Evolutionary conservation across 2,888 invertebrate species (phyloP).

Genomic region (Sarcophaga subvicina): DNA sequence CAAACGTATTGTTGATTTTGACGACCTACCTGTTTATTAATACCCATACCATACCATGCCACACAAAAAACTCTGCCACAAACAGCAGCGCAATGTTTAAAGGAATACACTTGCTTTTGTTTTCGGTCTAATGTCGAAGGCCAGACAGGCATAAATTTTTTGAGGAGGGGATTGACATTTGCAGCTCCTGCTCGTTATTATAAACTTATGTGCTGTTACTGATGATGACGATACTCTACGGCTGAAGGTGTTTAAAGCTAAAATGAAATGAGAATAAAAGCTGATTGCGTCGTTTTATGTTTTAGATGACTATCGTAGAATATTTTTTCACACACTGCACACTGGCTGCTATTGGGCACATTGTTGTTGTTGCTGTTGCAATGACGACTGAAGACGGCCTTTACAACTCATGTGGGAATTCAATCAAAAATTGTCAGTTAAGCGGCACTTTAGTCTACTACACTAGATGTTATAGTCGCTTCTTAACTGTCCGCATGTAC

Average conservation of each 20-base stretch:
- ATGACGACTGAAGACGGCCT: slow-evolving; percentile 58
- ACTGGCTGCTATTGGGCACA: slow-evolving; percentile 33
- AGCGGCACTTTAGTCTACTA: slow-evolving; percentile 69
- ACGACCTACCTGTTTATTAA: slow-evolving; percentile 69
- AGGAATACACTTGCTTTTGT: slow-evolving; percentile 60
- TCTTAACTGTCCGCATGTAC: slow-evolving; percentile 62
- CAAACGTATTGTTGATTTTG: slow-evolving; percentile 65
- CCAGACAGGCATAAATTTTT: slow-evolving; percentile 4
- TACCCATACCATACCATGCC: neutral
- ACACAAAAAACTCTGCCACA: neutral
- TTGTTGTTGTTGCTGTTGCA: slow-evolving; percentile 69
- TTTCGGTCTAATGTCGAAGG: neutral
- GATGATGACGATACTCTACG: neutral
- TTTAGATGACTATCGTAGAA: slow-evolving; percentile 60
- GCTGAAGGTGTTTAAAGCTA: slow-evolving; percentile 29
- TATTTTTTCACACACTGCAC: slow-evolving; percentile 61
- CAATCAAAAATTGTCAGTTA: slow-evolving; percentile 78
- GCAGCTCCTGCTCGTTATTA: slow-evolving; percentile 57
- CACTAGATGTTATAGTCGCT: slow-evolving; percentile 56
- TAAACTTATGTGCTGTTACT: slow-evolving; percentile 18
- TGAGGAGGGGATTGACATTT: slow-evolving; percentile 29
- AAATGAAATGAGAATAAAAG: slow-evolving; percentile 23
- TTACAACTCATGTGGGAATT: slow-evolving; percentile 74
- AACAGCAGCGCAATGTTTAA: neutral
- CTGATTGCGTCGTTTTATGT: slow-evolving; percentile 63